A percentile compares a stretch with the other conserved stretches of the same genome.
Evolutionary conservation across 2,888 invertebrate genomes (phyloP).

Genomic region (Ectemnius continuus): DNA sequence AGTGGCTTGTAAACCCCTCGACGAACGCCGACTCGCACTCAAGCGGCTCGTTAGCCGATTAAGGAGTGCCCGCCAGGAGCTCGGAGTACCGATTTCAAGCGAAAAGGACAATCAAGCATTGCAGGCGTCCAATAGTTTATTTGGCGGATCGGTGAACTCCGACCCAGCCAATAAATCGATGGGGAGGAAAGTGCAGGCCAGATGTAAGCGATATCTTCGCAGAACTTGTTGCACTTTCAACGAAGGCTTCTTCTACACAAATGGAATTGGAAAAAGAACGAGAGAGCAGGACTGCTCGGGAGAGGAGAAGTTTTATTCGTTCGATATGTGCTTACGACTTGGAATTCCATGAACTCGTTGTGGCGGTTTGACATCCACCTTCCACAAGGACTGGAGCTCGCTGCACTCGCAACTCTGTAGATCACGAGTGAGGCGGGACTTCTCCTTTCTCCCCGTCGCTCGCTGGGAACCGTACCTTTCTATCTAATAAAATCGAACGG

Average conservation of each 20-base stretch:
- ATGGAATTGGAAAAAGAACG: too few species aligned
- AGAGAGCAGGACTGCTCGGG: too few species aligned
- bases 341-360: conserved; percentile 23
- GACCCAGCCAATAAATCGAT: too few species aligned
- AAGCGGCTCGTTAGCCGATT: conserved; percentile 51
- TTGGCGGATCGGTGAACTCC: too few species aligned
- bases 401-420: neutral
- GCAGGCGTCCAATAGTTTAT: neutral
- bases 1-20: conserved; percentile 59
- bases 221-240: too few species aligned
- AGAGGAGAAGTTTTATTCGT: too few species aligned
- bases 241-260: too few species aligned
- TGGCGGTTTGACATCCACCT: conserved; percentile 28
- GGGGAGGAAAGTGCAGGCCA: too few species aligned
- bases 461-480: conserved; percentile 28
- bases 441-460: conserved; percentile 38
- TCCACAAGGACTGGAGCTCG: conserved; percentile 40
- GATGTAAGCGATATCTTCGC: too few species aligned
- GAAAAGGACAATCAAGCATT: conserved; percentile 37
- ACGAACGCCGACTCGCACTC: conserved; percentile 47
- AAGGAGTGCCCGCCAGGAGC: conserved; percentile 43
- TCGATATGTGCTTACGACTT: neutral
- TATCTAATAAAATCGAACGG: conserved; percentile 16
- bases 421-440: neutral
- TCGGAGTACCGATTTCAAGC: conserved; percentile 13